A percentile compares a stretch with the other conserved stretches of the same genome.
Evolutionary conservation across 1,140 invertebrate genomes (phyloP).

Genomic region (Ridgeia piscesae): DNA sequence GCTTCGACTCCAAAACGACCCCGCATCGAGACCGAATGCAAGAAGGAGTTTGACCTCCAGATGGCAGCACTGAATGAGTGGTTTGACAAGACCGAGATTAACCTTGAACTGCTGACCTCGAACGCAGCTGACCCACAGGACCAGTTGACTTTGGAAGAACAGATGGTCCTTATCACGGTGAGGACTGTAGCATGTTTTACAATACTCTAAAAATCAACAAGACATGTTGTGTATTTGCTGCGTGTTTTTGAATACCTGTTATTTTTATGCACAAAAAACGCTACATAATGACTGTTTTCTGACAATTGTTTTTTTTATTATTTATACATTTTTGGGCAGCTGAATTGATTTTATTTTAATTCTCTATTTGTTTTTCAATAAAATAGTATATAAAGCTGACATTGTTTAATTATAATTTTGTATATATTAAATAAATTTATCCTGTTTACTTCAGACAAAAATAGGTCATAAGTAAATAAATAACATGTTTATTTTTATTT

Average conservation of each 20-base stretch:
- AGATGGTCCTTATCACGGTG: slow-evolving; percentile 63
- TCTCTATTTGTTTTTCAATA: too few species aligned
- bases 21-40: slow-evolving; percentile 41
- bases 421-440: too few species aligned
- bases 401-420: too few species aligned
- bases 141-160: slow-evolving; percentile 65
- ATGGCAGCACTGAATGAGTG: slow-evolving; percentile 63
- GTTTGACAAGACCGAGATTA: slow-evolving; percentile 65
- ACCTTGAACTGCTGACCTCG: slow-evolving; percentile 59
- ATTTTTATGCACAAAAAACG: too few species aligned
- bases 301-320: too few species aligned
- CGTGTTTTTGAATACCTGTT: too few species aligned
- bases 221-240: too few species aligned
- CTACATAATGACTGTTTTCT: too few species aligned
- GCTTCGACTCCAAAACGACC: slow-evolving; percentile 40
- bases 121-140: slow-evolving; percentile 58
- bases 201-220: slow-evolving; percentile 56
- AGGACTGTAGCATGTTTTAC: slow-evolving; percentile 56
- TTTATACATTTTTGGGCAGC: too few species aligned
- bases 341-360: too few species aligned
- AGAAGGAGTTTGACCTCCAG: slow-evolving; percentile 63
- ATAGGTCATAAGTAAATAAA: neutral
- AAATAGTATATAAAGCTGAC: too few species aligned
- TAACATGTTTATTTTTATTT: neutral
- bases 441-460: too few species aligned